Evolutionary conservation across 2,797 vertebrate genomes (phyloP).

Genomic region (Gadopsis marmoratus): DNA sequence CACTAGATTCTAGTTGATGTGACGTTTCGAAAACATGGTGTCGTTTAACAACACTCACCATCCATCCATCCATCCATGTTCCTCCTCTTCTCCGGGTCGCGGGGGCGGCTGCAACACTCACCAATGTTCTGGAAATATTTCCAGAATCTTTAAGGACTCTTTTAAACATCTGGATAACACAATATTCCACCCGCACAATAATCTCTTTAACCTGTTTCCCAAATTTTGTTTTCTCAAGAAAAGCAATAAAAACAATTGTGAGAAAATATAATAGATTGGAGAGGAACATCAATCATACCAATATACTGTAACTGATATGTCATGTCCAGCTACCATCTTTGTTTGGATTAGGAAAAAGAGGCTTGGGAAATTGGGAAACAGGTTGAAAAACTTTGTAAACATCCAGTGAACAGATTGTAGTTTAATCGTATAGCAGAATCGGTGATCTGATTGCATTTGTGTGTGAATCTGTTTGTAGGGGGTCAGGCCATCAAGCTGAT

Average conservation of each 20-base stretch:
- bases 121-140: background rate
- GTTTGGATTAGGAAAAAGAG: background rate
- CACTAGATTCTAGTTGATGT: background rate
- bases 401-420: background rate
- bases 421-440: too few relatives aligned
- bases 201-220: background rate
- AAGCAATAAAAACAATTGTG: background rate
- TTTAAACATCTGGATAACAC: background rate
- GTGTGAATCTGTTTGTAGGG: slow-evolving; percentile 79
- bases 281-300: background rate
- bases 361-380: background rate
- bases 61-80: too few relatives aligned
- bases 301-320: background rate
- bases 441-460: slow-evolving; percentile 7
- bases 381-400: background rate
- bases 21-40: background rate
- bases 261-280: background rate
- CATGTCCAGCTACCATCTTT: background rate
- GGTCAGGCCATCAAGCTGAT: slow-evolving; percentile 95
- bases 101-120: background rate
- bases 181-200: background rate
- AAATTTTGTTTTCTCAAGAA: background rate
- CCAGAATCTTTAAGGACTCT: background rate
- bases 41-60: background rate
- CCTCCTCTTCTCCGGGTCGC: too few relatives aligned